Evolutionary conservation across 1,140 invertebrate species (phyloP).

Genomic region (Ditylenchus dipsaci): DNA sequence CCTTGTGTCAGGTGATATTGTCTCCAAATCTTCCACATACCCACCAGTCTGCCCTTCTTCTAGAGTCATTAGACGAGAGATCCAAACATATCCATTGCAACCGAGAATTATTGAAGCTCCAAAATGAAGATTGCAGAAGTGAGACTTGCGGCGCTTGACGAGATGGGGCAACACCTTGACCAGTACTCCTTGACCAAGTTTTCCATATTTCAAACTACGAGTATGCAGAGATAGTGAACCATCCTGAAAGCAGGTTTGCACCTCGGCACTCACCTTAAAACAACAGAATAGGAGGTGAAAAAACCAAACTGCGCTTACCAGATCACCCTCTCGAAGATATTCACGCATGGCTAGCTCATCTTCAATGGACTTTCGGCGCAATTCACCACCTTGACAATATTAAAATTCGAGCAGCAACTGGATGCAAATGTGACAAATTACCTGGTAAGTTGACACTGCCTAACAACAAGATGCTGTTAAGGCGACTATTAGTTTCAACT

Average conservation of each 20-base stretch:
- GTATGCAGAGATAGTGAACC: conserved; percentile 88
- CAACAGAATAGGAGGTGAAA: background rate
- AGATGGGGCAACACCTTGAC: conserved; percentile 86
- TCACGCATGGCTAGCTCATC: conserved; percentile 95
- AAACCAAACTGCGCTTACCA: conserved; percentile 72
- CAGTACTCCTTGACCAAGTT: conserved; percentile 79
- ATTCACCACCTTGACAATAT: conserved; percentile 67
- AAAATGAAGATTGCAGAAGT: conserved; percentile 86
- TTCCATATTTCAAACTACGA: conserved; percentile 92
- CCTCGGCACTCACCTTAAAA: conserved; percentile 65
- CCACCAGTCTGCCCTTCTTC: conserved; percentile 72
- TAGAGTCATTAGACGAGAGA: conserved; percentile 61
- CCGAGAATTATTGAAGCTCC: conserved; percentile 87
- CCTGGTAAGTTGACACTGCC: conserved; percentile 94
- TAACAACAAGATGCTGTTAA: conserved; percentile 80
- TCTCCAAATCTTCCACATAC: conserved; percentile 70
- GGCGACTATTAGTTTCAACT: conserved; percentile 83
- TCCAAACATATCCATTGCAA: conserved; percentile 82
- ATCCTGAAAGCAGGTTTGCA: conserved; percentile 84
- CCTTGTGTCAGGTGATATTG: conserved; percentile 11
- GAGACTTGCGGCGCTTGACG: conserved; percentile 86
- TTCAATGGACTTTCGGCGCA: conserved; percentile 84
- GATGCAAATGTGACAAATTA: background rate
- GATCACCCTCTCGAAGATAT: conserved; percentile 88
- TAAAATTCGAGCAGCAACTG: too few relatives aligned